Percentiles rank a stretch among this genome's conserved stretches.
These are phyloP conservation scores for Numenius arquata DNA, from an alignment of 2,113 vertebrate species.

Conservation along the genomic window DNA sequence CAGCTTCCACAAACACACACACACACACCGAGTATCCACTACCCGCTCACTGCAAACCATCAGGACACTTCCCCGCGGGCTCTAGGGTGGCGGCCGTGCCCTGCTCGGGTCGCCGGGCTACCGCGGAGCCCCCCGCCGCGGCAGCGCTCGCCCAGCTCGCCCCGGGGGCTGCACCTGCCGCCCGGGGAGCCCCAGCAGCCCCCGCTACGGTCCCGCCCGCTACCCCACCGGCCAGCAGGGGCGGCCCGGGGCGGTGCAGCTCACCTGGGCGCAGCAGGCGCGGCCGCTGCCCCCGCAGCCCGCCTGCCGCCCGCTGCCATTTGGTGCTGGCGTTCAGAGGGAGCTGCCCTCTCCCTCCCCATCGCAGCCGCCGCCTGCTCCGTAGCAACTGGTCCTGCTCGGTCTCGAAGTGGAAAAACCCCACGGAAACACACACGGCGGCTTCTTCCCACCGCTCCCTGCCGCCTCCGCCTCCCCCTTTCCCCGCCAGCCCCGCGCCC, in stretches of 20 bases:
- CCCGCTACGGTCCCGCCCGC: neutral
- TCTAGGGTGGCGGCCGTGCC: neutral
- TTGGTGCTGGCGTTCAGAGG: neutral
- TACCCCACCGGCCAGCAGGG: neutral
- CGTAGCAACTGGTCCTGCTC: neutral
- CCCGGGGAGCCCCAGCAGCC: neutral
- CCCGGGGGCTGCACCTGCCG: neutral
- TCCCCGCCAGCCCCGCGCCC: neutral
- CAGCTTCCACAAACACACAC: neutral
- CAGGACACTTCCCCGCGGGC: neutral
- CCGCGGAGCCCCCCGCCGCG: neutral
- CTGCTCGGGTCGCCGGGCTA: neutral
- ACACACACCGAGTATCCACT: rapidly evolving
- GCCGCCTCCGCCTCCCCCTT: neutral
- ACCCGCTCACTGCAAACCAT: neutral
- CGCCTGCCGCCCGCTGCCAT: constrained; percentile 4
- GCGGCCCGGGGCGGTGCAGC: neutral
- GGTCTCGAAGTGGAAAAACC: constrained; percentile 35
- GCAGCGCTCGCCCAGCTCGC: neutral
- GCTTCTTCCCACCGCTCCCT: neutral
- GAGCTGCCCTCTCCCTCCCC: neutral
- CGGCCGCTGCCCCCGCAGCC: neutral
- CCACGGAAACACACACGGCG: neutral
- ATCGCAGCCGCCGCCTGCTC: neutral
- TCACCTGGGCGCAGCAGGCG: constrained; percentile 37